Conservation (phyloP, 2,113 vertebrate species). For the Channa argus region DNA sequence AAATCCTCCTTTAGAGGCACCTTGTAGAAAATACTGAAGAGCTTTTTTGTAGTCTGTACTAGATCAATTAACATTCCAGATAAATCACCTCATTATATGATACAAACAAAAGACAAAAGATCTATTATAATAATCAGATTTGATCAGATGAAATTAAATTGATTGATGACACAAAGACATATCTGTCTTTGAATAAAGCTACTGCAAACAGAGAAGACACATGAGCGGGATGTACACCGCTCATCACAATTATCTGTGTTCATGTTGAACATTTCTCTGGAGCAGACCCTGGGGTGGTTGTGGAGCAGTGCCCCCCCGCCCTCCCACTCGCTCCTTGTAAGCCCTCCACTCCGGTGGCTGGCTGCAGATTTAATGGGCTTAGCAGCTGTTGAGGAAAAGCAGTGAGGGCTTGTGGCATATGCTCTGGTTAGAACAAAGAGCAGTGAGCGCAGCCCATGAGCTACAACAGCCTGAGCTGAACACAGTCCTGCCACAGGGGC, state of each 20-base stretch:
- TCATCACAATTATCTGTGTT: constrained; percentile 51
- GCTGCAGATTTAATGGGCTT: constrained; percentile 81
- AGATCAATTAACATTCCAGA: background rate
- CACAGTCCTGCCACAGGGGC: constrained; percentile 45
- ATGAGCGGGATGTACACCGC: constrained; percentile 20
- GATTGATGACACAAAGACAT: background rate
- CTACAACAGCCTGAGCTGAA: constrained; percentile 34
- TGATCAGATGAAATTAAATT: background rate
- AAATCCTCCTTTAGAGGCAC: constrained; percentile 47
- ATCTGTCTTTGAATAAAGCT: background rate
- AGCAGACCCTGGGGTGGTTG: constrained; percentile 64
- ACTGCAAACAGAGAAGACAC: constrained; percentile 13
- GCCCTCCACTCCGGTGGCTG: constrained; percentile 72
- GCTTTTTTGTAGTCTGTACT: constrained; percentile 9
- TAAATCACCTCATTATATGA: background rate
- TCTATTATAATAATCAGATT: background rate
- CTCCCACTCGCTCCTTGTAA: constrained; percentile 57
- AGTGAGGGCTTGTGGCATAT: constrained; percentile 78
- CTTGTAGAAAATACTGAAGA: constrained; percentile 9
- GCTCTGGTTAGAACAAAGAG: constrained; percentile 80
- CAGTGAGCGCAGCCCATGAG: constrained; percentile 50
- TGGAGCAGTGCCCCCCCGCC: constrained; percentile 61
- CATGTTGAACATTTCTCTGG: constrained; percentile 58
- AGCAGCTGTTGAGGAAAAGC: constrained; percentile 83
- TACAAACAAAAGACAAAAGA: background rate